Conservation (phyloP, 2,797 vertebrate genomes). For the Anableps anableps region DNA sequence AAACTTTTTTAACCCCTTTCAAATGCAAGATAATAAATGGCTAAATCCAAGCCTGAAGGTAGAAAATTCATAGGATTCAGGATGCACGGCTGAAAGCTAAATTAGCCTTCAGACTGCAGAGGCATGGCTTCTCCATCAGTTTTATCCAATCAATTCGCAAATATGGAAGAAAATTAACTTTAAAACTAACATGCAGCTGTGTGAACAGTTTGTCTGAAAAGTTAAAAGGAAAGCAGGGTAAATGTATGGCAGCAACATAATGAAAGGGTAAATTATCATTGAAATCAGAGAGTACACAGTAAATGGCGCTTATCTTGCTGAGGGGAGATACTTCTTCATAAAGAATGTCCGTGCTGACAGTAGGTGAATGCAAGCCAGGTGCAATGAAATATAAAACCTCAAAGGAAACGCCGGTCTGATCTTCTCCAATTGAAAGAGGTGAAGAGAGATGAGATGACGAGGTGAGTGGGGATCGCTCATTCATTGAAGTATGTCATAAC, state of each 20-base stretch:
- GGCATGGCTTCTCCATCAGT: slow-evolving; percentile 35
- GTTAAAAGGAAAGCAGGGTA: slow-evolving; percentile 24
- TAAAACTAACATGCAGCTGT: slow-evolving; percentile 21
- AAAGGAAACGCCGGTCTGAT: slow-evolving; percentile 20
- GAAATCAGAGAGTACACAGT: slow-evolving; percentile 15
- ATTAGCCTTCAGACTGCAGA: slow-evolving; percentile 35
- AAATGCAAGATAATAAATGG: slow-evolving; percentile 38
- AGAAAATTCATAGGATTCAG: slow-evolving; percentile 39
- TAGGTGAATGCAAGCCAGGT: slow-evolving; percentile 27
- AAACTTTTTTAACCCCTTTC: slow-evolving; percentile 31
- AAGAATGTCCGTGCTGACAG: slow-evolving; percentile 16
- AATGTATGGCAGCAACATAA: slow-evolving; percentile 14
- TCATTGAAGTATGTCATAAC: slow-evolving; percentile 34
- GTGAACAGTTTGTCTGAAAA: slow-evolving; percentile 12
- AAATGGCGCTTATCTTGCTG: neutral
- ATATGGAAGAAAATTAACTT: slow-evolving; percentile 29
- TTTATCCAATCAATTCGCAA: slow-evolving; percentile 14
- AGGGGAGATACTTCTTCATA: slow-evolving; percentile 16
- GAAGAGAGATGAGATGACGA: slow-evolving; percentile 26
- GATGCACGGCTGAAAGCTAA: slow-evolving; percentile 37
- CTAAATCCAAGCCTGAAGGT: slow-evolving; percentile 41
- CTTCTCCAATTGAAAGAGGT: slow-evolving; percentile 12
- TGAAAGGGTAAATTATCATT: slow-evolving; percentile 25
- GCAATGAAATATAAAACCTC: slow-evolving; percentile 23
- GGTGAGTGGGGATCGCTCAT: slow-evolving; percentile 31